Conservation (phyloP, 2,888 invertebrate genomes). For the Diaprepes abbreviatus region DNA sequence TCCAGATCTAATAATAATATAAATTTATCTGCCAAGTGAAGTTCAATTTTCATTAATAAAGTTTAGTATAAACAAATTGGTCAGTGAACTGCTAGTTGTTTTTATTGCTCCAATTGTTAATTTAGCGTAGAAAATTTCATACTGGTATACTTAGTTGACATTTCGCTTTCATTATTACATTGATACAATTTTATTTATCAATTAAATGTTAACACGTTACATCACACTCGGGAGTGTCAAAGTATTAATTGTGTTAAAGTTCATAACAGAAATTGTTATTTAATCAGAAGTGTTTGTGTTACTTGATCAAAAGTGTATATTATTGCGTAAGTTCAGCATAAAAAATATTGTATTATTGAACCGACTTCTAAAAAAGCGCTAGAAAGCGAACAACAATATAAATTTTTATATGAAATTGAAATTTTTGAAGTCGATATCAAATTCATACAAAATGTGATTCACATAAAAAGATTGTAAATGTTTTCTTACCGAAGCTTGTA, state of each 20-base stretch:
- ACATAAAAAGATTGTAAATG: no score
- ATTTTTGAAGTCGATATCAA: no score
- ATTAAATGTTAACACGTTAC: not conserved
- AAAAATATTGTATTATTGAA: no score
- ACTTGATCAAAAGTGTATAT: not conserved
- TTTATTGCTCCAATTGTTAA: not conserved
- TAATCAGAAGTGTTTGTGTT: not conserved
- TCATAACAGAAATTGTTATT: not conserved
- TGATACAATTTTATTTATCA: not conserved
- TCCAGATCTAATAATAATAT: no score
- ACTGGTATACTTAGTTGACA: constrained; percentile 1
- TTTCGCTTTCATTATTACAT: not conserved
- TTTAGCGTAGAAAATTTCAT: not conserved
- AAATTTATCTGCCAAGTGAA: no score
- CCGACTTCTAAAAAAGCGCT: no score
- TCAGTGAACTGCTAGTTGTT: not conserved
- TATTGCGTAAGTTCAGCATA: not conserved
- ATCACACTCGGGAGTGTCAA: constrained; percentile 1
- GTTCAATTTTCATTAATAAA: not conserved
- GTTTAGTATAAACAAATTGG: not conserved
- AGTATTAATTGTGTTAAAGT: not conserved
- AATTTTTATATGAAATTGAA: no score
- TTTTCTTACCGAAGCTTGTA: no score
- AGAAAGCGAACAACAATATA: no score
- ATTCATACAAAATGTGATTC: no score